These are phyloP conservation scores for Zaprionus camerounensis DNA, from an alignment of 1,140 invertebrate genomes.

Conservation along the genomic window DNA sequence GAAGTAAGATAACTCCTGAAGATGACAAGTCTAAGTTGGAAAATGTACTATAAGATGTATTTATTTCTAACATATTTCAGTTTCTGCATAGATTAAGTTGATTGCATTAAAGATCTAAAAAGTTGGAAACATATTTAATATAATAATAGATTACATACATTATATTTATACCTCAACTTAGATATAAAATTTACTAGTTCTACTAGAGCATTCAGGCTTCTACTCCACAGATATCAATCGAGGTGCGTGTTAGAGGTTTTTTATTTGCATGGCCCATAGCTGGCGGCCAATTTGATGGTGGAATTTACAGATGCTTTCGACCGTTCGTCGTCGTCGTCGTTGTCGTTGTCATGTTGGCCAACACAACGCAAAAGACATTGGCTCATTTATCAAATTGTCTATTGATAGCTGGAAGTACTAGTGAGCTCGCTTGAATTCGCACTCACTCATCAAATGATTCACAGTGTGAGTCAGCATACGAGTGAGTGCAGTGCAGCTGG, in stretches of 20 bases:
- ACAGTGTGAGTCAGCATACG: constrained; percentile 60
- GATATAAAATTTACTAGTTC: not conserved
- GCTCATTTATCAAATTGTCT: constrained; percentile 77
- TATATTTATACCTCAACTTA: too few species aligned
- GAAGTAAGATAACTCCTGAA: too few species aligned
- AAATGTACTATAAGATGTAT: too few species aligned
- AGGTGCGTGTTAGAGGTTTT: constrained; percentile 40
- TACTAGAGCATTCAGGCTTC: constrained; percentile 7
- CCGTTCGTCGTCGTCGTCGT: constrained; percentile 21
- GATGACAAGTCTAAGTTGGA: too few species aligned
- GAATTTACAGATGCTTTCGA: constrained; percentile 62
- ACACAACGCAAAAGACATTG: constrained; percentile 42
- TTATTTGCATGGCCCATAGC: constrained; percentile 73
- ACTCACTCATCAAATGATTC: constrained; percentile 60
- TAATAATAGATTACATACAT: too few species aligned
- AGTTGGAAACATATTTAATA: too few species aligned
- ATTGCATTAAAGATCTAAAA: too few species aligned
- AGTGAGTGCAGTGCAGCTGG: constrained; percentile 4
- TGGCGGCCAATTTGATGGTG: constrained; percentile 66
- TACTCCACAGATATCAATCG: not conserved
- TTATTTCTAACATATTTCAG: too few species aligned
- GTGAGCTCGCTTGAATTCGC: constrained; percentile 52
- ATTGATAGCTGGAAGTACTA: constrained; percentile 61
- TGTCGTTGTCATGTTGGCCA: constrained; percentile 27
- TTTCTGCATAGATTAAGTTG: too few species aligned